Base-by-base conservation (phyloP, 2,888 invertebrate species). In the Pemphredon lugubris region DNA sequence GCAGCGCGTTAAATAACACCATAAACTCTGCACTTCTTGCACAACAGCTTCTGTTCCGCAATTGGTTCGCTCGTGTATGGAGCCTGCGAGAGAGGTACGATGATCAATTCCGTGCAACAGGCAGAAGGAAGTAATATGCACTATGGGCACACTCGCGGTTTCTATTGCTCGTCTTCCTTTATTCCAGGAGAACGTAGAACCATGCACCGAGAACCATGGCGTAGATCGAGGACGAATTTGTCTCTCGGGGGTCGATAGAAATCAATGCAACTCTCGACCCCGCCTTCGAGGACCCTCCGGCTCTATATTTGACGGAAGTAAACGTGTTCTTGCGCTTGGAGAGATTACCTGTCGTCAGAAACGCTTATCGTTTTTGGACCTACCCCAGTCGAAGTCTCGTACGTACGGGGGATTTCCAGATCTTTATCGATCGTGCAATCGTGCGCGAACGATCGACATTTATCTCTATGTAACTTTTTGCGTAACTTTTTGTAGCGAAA, bases 61-160 rank as follows among this genome's bases (percentile, higher is more conserved):
- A n/a, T n/a, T n/a, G n/a, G n/a, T n/a, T n/a, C n/a, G n/a, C n/a
- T n/a, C n/a, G n/a, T n/a, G n/a, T n/a, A n/a, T n/a, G n/a, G n/a
- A n/a, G n/a, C n/a, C n/a, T n/a, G n/a, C n/a, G n/a, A n/a, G n/a
- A n/a, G n/a, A n/a, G n/a, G n/a, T n/a, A n/a, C n/a, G n/a, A 26
- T 16, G 51, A 73, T 73, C 58, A 67, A 75, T 70, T 58, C 61
- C 7, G 55, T 61, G 70, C 75, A 70, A 72, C 75, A 73, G 72
- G 69, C 75, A 70, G 70, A 70, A 74, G 63, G 63, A 74, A 66
- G 59, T 69, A 66, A 73, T 69, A 65, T 61, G 34, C 50, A 26
- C 14, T 13, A n/a, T n/a, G 42, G 45, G 37, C 37, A 39, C 37
- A 26, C 37, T 58, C 51, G 44, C 42, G 50, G 50, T 44, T 64